Base-by-base conservation (phyloP, 2,888 invertebrate genomes). In the Toxonevra muliebris region DNA sequence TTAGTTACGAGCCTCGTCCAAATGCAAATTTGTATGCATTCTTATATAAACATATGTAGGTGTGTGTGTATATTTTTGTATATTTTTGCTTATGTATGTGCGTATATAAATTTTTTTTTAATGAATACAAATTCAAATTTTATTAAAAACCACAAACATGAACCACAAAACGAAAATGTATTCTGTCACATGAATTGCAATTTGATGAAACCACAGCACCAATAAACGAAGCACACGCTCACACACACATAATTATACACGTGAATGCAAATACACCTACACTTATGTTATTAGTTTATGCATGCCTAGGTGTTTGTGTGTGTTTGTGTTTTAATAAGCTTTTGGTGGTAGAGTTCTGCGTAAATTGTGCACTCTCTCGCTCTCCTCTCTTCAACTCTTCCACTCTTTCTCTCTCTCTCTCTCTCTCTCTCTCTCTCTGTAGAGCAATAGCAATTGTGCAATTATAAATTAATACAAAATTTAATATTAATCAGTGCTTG, bases 81-180 rank as follows among this genome's bases (percentile, higher is more conserved):
- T 48, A 12, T 48, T 48, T 48, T 2, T 5, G 48, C 15, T 8
- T 8, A n/a, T 48, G 12, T 48, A n/a, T 48, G 48, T 48, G 12
- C 8, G 12, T 53, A 17, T 53, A 7, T 11, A 17, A 5, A 12
- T 53, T 9, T 17, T 19, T 53, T 53, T 53, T 53, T 53, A 19
- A 45, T 54, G 40, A 19, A 30, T 45, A 67, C 69, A 69, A 65
- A 70, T 73, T 72, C 67, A 67, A 71, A 71, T 73, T 71, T 73
- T 68, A 69, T 73, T 71, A 64, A 71, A 73, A 72, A 66, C 73
- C 73, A 17, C 73, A 71, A 70, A 66, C 66, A 61, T 63, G 68
- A 61, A 66, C 71, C 73, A 67, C 68, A 71, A 69, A 65, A 66
- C 66, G 70, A 68, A 70, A 57, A 70, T 68, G 69, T 40, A 66